These are phyloP conservation scores for Andrena praecox DNA, from an alignment of 2,888 invertebrate species.

Conservation along the genomic window DNA sequence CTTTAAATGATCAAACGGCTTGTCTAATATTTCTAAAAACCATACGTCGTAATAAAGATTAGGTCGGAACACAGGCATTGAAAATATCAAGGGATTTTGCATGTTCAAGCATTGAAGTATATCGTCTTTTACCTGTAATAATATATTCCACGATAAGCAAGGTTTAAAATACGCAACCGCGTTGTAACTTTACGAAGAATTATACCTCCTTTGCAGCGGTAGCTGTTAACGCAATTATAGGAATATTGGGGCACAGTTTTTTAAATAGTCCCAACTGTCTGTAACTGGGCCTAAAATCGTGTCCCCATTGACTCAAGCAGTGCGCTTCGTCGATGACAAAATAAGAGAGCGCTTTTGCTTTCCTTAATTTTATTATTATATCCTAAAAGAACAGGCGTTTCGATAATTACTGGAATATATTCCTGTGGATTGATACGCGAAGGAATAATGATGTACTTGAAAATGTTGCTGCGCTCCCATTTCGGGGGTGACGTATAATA, in stretches of 20 bases:
- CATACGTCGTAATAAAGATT: conserved; percentile 98
- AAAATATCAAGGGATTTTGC: conserved; percentile 90
- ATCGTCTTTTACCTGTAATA: conserved; percentile 91
- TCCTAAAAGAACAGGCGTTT: conserved; percentile 79
- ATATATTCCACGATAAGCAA: conserved; percentile 33
- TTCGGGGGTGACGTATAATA: conserved; percentile 98
- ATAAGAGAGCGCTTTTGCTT: conserved; percentile 92
- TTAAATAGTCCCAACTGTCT: conserved; percentile 93
- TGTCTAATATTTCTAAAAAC: conserved; percentile 93
- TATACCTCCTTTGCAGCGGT: conserved; percentile 91
- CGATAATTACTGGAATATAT: background rate
- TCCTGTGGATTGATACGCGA: background rate
- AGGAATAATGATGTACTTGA: conserved; percentile 72
- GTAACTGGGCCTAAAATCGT: conserved; percentile 98
- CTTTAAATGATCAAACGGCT: conserved; percentile 93
- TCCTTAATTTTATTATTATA: conserved; percentile 89
- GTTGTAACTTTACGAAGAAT: conserved; percentile 23
- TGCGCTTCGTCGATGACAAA: conserved; percentile 99
- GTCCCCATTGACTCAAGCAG: conserved; percentile 99
- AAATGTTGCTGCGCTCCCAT: conserved; percentile 91
- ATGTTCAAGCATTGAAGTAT: conserved; percentile 91
- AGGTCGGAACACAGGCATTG: conserved; percentile 94
- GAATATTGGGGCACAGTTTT: conserved; percentile 87
- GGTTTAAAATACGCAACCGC: background rate
- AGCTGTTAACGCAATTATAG: conserved; percentile 97